Base-by-base conservation (phyloP, 2,113 vertebrate species). In the Dicrurus megarhynchus region DNA sequence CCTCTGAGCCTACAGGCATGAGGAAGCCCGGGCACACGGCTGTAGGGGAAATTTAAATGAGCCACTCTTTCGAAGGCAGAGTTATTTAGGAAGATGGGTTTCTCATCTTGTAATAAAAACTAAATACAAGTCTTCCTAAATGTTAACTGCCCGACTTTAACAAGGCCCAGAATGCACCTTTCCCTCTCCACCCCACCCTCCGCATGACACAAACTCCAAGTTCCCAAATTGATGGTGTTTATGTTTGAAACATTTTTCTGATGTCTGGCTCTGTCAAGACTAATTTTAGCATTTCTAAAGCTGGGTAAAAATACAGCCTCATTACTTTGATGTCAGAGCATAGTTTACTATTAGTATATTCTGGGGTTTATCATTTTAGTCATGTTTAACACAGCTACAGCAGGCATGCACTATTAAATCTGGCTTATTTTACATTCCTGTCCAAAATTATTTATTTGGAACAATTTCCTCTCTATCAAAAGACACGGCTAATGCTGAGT, bases 381-480 rank as follows among this genome's bases (percentile, higher is more conserved):
- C 98, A 98, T 98, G 98, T 99, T 99, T 98, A 99, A 99, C 99
- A 98, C 97, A 92, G 97, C 98, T 98, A 96, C 94, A 95, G 95
- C 97, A 98, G 95, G 96, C 97, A 97, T 85, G 98, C 98, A 97
- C 97, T 97, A 98, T 98, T 99, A 98, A 98, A 98, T 98, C 97
- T 97, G 97, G 98, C 97, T 98, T 97, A 98, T 98, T 99, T 99
- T 99, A 99, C 98, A 98, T 98, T 98, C 98, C 98, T 98, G 98
- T 99, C 99, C 87, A 5, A 92, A 89, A 98, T 99, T 99, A 99
- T 99, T 99, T 99, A 99, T 99, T 98, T 98, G 96, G 93, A 98
- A 98, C 99, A 98, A 98, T 99, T 99, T 99, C 98, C 98, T 98
- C 98, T 98, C 98, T 98, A 98, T 99, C 98, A 98, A 98, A 98